phyloP scores from a whole-genome alignment of 2,113 vertebrate genomes.

The Ammodytes dubius region DNA sequence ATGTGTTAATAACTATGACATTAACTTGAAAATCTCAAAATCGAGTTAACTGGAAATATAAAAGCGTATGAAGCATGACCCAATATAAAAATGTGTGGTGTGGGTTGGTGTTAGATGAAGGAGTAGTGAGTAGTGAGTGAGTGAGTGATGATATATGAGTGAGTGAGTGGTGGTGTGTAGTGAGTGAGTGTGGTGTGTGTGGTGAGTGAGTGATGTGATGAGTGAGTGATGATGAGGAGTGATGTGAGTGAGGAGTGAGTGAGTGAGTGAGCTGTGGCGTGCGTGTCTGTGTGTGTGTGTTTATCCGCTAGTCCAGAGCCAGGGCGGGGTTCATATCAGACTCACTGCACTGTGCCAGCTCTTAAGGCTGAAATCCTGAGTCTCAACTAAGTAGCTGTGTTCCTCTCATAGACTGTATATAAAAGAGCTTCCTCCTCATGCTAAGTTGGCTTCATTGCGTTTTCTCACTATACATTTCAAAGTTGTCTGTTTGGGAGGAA shows the following conservation, averaged over 20 bases:
- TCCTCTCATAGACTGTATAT: no score
- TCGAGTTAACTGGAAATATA: background rate
- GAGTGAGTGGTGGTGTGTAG: background rate
- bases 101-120: no score
- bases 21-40: background rate
- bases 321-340: conserved; percentile 3
- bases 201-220: no score
- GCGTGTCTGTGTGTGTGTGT: no score
- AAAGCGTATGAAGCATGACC: background rate
- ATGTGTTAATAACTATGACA: background rate
- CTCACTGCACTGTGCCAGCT: background rate
- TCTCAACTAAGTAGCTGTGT: background rate
- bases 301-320: background rate
- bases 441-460: background rate
- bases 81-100: background rate
- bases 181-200: background rate
- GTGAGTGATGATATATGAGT: no score
- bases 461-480: background rate
- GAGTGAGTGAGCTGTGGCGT: background rate
- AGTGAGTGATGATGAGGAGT: background rate
- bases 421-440: background rate
- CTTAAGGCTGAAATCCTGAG: background rate
- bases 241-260: no score
- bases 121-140: background rate
- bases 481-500: background rate